Percentiles rank a stretch among this genome's conserved stretches.
These are phyloP conservation scores for Lagenorhynchus albirostris DNA, from an alignment of 2,113 vertebrate species.

Conservation along the genomic window DNA sequence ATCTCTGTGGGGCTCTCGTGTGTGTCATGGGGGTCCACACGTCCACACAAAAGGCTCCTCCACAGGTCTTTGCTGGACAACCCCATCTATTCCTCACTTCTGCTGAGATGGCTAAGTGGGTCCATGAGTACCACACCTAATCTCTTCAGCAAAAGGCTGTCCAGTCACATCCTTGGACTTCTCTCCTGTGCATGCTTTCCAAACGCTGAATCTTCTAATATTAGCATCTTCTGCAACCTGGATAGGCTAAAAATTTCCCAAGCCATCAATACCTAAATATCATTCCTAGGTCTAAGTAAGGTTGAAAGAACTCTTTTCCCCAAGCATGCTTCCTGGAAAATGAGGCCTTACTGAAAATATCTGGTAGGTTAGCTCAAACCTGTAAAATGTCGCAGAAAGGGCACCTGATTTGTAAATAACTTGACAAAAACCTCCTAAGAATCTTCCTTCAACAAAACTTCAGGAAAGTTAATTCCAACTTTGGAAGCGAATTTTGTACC, in stretches of 20 bases:
- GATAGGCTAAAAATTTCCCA: neutral
- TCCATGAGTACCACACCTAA: neutral
- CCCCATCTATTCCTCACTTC: neutral
- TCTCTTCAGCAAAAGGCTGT: neutral
- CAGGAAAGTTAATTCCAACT: neutral
- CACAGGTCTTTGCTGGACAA: neutral
- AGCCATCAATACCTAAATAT: neutral
- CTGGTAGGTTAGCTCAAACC: neutral
- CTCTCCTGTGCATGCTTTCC: neutral
- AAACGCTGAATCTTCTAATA: neutral
- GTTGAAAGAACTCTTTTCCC: neutral
- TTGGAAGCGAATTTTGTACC: neutral
- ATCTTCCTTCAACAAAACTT: neutral
- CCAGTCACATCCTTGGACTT: neutral
- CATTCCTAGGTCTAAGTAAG: neutral
- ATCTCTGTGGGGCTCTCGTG: neutral
- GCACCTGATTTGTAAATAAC: neutral
- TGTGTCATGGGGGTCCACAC: neutral
- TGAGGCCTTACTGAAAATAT: neutral
- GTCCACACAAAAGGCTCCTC: neutral
- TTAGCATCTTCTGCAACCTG: neutral
- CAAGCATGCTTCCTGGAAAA: neutral
- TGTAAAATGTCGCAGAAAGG: neutral
- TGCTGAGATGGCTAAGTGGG: neutral
- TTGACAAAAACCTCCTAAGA: neutral